Percentiles rank a stretch among this genome's conserved stretches.
These are phyloP conservation scores for Eciton burchellii DNA, from an alignment of 1,140 invertebrate species.

Conservation along the genomic window DNA sequence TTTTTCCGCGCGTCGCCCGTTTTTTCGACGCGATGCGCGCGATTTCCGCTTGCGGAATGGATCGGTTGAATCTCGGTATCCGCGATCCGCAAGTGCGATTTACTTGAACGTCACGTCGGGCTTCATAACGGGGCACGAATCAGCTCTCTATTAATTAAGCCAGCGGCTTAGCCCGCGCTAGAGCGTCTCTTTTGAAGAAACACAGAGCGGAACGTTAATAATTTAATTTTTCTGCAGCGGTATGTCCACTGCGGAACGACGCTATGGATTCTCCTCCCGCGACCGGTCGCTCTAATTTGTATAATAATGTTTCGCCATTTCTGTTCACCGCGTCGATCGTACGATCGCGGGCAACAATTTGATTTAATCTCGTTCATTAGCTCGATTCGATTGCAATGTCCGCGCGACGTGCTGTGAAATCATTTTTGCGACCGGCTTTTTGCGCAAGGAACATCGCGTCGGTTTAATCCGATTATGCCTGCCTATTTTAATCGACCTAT, in stretches of 20 bases:
- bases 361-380: no score
- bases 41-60: not conserved
- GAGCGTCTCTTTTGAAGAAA: no score
- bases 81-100: slow-evolving; percentile 33
- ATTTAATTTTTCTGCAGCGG: not conserved
- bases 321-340: no score
- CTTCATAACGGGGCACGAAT: slow-evolving; percentile 29
- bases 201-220: not conserved
- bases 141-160: slow-evolving; percentile 68
- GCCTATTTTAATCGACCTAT: not conserved
- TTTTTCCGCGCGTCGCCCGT: not conserved
- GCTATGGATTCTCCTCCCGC: not conserved
- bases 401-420: not conserved
- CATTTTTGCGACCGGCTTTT: not conserved
- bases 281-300: not conserved
- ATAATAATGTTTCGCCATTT: slow-evolving; percentile 14
- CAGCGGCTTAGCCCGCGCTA: not conserved
- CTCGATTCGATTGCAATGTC: no score
- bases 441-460: not conserved
- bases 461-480: slow-evolving; percentile 11
- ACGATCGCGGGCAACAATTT: no score
- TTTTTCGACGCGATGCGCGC: not conserved
- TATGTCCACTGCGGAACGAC: not conserved
- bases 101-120: not conserved
- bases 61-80: not conserved